These are phyloP conservation scores for Taxidea taxus DNA, from an alignment of 2,113 vertebrate genomes.

Conservation along the genomic window DNA sequence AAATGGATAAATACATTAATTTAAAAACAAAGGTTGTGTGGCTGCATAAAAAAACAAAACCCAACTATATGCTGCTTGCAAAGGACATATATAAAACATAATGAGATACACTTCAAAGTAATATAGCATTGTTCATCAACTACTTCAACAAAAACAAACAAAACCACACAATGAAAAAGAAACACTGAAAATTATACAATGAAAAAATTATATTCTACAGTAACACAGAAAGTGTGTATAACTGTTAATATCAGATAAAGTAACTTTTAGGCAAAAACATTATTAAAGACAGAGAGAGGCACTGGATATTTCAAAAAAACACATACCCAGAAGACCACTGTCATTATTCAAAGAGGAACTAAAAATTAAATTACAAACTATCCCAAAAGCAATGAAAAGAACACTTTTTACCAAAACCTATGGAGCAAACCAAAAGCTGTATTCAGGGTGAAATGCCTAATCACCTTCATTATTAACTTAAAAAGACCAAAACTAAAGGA, in stretches of 20 bases:
- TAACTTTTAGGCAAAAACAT: background rate
- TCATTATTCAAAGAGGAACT: background rate
- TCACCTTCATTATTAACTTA: background rate
- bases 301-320: background rate
- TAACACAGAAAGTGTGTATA: background rate
- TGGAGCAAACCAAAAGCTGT: background rate
- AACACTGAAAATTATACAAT: background rate
- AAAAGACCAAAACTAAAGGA: background rate
- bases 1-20: background rate
- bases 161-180: background rate
- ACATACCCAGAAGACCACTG: background rate
- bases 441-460: background rate
- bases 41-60: background rate
- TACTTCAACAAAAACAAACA: background rate
- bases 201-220: background rate
- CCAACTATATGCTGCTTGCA: background rate
- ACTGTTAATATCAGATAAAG: background rate
- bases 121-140: background rate
- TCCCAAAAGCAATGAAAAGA: background rate
- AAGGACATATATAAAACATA: background rate
- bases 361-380: background rate
- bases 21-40: background rate
- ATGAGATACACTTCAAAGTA: background rate
- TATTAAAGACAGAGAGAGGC: background rate
- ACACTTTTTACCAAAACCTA: background rate